A percentile compares a stretch with the other conserved stretches of the same genome.
phyloP scores from a whole-genome alignment of 2,888 invertebrate genomes.

The Trichogramma dendrolimi region DNA sequence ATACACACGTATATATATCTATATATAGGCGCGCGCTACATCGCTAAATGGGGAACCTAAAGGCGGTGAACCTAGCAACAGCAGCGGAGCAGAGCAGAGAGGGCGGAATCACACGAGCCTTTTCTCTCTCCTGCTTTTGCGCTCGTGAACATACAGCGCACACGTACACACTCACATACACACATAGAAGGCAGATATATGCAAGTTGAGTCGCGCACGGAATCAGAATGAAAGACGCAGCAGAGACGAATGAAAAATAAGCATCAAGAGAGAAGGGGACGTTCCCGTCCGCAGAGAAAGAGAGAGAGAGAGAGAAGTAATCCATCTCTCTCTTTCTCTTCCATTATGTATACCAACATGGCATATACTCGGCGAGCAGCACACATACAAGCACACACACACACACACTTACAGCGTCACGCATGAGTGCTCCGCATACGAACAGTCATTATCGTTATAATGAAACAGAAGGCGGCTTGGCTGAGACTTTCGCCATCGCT shows the following conservation, averaged over 20 bases:
- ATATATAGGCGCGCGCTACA: too few species aligned
- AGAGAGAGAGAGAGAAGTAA: not conserved
- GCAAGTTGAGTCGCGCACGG: not conserved
- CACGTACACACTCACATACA: not conserved
- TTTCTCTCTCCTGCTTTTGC: slow-evolving; percentile 6
- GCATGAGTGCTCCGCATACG: not conserved
- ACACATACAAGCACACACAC: too few species aligned
- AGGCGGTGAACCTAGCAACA: too few species aligned
- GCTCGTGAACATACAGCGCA: not conserved
- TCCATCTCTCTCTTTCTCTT: too few species aligned
- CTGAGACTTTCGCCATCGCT: slow-evolving; percentile 28
- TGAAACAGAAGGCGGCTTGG: slow-evolving; percentile 12
- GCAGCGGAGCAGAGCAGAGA: slow-evolving; percentile 15
- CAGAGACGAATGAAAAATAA: slow-evolving; percentile 28
- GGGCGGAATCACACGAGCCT: slow-evolving; percentile 21
- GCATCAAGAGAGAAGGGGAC: slow-evolving; percentile 14
- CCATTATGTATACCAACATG: too few species aligned
- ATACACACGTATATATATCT: too few species aligned
- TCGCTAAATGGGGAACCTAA: too few species aligned
- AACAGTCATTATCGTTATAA: not conserved
- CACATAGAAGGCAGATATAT: not conserved
- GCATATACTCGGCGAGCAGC: too few species aligned
- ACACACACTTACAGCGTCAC: not conserved
- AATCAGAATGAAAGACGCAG: slow-evolving; percentile 29
- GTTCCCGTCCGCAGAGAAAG: slow-evolving; percentile 13